Percentiles rank a stretch among this genome's conserved stretches.
phyloP scores from a whole-genome alignment of 1,140 invertebrate genomes.

The Dendroctonus ponderosae region DNA sequence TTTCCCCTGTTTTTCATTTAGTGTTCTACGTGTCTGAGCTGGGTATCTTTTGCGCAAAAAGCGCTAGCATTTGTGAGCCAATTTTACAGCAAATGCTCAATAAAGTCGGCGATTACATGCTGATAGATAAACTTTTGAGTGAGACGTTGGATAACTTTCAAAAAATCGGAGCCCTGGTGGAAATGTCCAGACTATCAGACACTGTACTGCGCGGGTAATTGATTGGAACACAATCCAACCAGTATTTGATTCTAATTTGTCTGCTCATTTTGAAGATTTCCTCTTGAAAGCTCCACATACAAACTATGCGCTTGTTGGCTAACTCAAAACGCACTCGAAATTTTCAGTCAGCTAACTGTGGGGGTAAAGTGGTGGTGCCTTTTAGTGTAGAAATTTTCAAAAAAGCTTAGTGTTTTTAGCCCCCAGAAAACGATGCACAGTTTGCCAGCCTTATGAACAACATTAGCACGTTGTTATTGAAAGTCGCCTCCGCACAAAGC shows the following conservation, averaged over 20 bases:
- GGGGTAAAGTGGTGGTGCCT: neutral
- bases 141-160: conserved; percentile 7
- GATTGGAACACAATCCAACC: neutral
- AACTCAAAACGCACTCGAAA: neutral
- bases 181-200: neutral
- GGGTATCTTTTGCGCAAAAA: conserved; percentile 5
- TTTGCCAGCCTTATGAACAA: neutral
- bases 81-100: neutral
- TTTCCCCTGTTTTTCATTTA: conserved; percentile 1
- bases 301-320: neutral
- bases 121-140: neutral
- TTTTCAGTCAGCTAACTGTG: neutral
- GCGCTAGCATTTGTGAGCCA: neutral
- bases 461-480: neutral
- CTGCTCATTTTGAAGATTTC: neutral
- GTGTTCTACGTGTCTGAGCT: conserved; percentile 9
- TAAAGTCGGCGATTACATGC: neutral
- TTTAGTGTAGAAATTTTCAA: neutral
- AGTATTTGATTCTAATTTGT: neutral
- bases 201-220: neutral
- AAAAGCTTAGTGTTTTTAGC: neutral
- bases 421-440: neutral
- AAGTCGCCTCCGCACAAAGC: neutral
- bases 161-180: neutral
- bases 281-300: neutral